phyloP scores from a whole-genome alignment of 2,113 vertebrate genomes.

The Setophaga coronata region DNA sequence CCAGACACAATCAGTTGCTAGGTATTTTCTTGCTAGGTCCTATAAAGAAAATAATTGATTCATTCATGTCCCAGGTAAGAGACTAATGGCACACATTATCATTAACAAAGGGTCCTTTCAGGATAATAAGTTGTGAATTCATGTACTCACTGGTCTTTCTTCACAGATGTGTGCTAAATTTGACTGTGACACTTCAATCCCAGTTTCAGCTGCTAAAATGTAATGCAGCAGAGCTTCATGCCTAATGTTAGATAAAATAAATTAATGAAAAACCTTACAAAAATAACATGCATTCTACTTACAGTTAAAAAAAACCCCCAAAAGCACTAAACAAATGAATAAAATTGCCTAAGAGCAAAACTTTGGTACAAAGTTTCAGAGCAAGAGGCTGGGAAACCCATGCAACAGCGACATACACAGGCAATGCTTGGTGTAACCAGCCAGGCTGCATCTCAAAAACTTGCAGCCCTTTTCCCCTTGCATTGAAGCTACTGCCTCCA shows the following conservation, averaged over 20 bases:
- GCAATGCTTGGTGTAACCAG: background rate
- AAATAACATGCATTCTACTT: background rate
- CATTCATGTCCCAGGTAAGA: background rate
- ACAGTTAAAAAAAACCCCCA: background rate
- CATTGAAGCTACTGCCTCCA: background rate
- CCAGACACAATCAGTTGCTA: conserved; percentile 82
- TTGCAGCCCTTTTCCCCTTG: background rate
- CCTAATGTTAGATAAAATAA: conserved; percentile 72
- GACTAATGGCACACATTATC: background rate
- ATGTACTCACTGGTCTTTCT: conserved; percentile 79
- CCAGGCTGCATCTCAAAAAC: background rate
- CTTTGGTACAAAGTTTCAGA: background rate
- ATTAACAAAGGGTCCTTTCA: background rate
- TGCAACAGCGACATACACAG: conserved; percentile 71
- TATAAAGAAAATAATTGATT: conserved; percentile 53
- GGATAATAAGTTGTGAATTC: background rate
- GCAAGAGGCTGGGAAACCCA: background rate
- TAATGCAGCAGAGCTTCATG: conserved; percentile 87
- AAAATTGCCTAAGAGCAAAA: background rate
- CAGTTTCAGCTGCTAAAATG: conserved; percentile 87
- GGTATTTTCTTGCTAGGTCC: conserved; percentile 77
- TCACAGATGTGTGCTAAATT: conserved; percentile 91
- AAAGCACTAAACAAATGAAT: background rate
- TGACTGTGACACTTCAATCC: conserved; percentile 89
- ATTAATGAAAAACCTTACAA: background rate